phyloP scores from a whole-genome alignment of 2,888 invertebrate genomes.

The Drosophila paramelanica region DNA sequence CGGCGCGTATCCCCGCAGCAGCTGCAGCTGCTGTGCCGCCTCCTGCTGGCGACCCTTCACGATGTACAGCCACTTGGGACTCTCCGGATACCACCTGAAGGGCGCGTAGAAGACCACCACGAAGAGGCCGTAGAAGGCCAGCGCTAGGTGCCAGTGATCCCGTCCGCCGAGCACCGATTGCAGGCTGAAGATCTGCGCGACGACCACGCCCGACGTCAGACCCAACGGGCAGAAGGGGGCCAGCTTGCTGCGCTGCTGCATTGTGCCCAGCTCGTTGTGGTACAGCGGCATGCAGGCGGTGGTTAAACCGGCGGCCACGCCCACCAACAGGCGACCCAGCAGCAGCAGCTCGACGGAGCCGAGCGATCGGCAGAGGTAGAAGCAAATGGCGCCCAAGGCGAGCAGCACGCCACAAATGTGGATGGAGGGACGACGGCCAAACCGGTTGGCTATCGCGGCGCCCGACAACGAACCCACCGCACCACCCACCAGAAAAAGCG shows the following conservation, averaged over 20 bases:
- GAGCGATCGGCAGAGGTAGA: constrained; percentile 88
- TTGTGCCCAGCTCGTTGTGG: constrained; percentile 93
- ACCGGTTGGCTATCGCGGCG: constrained; percentile 90
- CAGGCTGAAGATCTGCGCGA: constrained; percentile 83
- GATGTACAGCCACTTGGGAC: constrained; percentile 94
- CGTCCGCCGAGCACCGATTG: constrained; percentile 86
- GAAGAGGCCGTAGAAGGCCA: constrained; percentile 90
- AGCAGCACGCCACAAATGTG: constrained; percentile 89
- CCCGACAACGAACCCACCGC: constrained; percentile 93
- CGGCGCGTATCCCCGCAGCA: constrained; percentile 86
- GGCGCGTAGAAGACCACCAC: constrained; percentile 88
- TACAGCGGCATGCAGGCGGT: constrained; percentile 97
- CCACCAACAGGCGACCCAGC: constrained; percentile 90
- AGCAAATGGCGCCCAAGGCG: constrained; percentile 88
- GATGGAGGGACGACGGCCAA: constrained; percentile 89
- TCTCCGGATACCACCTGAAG: constrained; percentile 92
- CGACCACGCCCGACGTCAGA: constrained; percentile 83
- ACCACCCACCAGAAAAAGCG: constrained; percentile 95
- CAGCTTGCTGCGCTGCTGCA: constrained; percentile 90
- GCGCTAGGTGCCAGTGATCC: constrained; percentile 90
- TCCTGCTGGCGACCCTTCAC: constrained; percentile 88
- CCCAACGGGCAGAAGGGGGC: constrained; percentile 90
- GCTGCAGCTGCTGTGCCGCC: constrained; percentile 88
- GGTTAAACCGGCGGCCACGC: constrained; percentile 91
- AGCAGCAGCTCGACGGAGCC: constrained; percentile 92